phyloP scores from a whole-genome alignment of 2,888 invertebrate genomes.

The Drymonia ruficornis region DNA sequence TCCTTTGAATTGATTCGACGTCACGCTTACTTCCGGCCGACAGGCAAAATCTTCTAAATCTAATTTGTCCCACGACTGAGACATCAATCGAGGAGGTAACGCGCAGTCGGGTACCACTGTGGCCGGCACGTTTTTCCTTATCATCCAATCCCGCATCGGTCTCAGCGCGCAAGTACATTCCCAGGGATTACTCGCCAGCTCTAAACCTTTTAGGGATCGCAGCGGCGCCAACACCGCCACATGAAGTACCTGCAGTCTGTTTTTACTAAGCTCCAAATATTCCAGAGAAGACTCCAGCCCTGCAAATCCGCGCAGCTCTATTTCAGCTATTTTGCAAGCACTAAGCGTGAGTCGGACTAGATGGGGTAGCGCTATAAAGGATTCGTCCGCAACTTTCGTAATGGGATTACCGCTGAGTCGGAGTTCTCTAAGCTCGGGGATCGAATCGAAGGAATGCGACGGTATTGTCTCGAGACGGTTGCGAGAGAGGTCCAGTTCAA shows the following conservation, averaged over 20 bases:
- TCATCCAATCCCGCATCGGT: conserved; percentile 92
- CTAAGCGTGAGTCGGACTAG: conserved; percentile 90
- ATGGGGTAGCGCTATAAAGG: conserved; percentile 87
- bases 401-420: conserved; percentile 91
- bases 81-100: conserved; percentile 86
- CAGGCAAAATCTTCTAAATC: conserved; percentile 93
- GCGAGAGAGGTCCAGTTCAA: conserved; percentile 92
- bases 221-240: conserved; percentile 88
- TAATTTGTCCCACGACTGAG: conserved; percentile 90
- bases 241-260: conserved; percentile 87
- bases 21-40: conserved; percentile 87
- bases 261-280: conserved; percentile 91
- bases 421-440: conserved; percentile 90
- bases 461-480: conserved; percentile 89
- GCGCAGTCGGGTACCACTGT: conserved; percentile 88
- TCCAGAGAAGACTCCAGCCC: conserved; percentile 90
- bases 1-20: conserved; percentile 85
- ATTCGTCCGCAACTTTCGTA: conserved; percentile 87
- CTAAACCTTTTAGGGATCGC: conserved; percentile 89
- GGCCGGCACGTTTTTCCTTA: conserved; percentile 90
- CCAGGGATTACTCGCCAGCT: conserved; percentile 92
- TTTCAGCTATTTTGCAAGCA: conserved; percentile 87
- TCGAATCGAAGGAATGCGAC: conserved; percentile 89
- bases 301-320: conserved; percentile 89
- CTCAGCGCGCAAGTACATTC: conserved; percentile 91